Base-by-base conservation (phyloP, 1,140 invertebrate genomes). In the Bilobella aurantiaca region DNA sequence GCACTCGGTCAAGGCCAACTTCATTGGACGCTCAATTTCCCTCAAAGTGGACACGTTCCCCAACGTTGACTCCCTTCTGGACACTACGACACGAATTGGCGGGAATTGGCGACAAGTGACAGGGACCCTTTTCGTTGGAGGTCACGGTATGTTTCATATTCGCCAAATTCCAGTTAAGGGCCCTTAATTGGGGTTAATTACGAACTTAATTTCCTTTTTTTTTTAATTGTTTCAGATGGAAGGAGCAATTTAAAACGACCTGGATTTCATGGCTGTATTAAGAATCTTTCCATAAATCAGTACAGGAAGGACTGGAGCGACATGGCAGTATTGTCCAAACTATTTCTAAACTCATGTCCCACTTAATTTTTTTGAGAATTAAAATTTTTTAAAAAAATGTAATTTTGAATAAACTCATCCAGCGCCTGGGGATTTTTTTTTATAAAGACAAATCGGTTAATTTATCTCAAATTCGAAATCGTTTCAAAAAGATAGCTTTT, bases 221-320 rank as follows among this genome's bases (percentile, higher is more conserved):
- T 32, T 75, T 79, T 79, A n/a, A n/a, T n/a, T n/a, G n/a, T n/a
- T n/a, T 64, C 72, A 89, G 87, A 84, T 67, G 78, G 82, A 69
- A 86, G 84, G 62, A 67, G 57, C 65, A 64, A 61, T 16, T 73
- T 85, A 82, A 70, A 89, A 71, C 88, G 90, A 68, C 90, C 8
- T 18, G 49, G 91, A 74, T 95, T 96, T 78, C 89, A 88, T 75
- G 93, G 93, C 8, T 96, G 93, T 80, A 89, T 96, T 73, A 81
- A 88, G 47, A 92, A 93, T 74, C 82, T 95, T 8, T 83, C 83
- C 62, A 86, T 94, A 62, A 82, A 84, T 65, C 78, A 80, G 31
- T 67, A 79, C 77, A 80, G 80, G 64, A 81, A 82, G 59, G 88
- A 92, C 76, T 95, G 91, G 91, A 86, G 85, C 18, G 84, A 86